These are phyloP conservation scores for Biston betularia DNA, from an alignment of 2,888 invertebrate species.

Conservation along the genomic window DNA sequence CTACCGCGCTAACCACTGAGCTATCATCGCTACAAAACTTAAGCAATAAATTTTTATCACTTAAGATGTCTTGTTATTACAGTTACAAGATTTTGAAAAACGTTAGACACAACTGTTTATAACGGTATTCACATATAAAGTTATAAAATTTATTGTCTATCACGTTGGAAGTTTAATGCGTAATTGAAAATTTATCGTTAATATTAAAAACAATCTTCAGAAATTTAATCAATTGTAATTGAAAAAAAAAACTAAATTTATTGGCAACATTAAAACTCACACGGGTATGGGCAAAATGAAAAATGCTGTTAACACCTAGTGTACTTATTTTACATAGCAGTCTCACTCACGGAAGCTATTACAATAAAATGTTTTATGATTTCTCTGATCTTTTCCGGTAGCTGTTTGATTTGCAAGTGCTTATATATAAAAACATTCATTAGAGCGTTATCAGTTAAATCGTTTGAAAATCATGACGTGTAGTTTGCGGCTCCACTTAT, in stretches of 20 bases:
- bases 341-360: constrained; percentile 31
- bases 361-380: constrained; percentile 34
- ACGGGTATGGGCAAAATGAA: constrained; percentile 24
- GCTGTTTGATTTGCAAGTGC: constrained; percentile 40
- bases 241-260: constrained; percentile 32
- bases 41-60: no score
- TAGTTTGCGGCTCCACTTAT: constrained; percentile 22
- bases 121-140: constrained; percentile 1
- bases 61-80: no score
- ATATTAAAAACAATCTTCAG: constrained; percentile 8
- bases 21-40: no score
- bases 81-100: neutral
- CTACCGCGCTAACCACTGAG: no score
- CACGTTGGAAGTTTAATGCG: constrained; percentile 3
- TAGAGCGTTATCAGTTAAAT: constrained; percentile 37
- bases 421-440: constrained; percentile 35
- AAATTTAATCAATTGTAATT: constrained; percentile 19
- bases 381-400: constrained; percentile 43
- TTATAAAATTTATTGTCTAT: constrained; percentile 14
- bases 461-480: constrained; percentile 15
- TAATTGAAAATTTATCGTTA: constrained; percentile 23
- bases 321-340: constrained; percentile 18
- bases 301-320: constrained; percentile 39
- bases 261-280: constrained; percentile 24
- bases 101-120: neutral